Percentiles rank a stretch among this genome's conserved stretches.
phyloP scores from a whole-genome alignment of 2,113 vertebrate species.

The Dasypus novemcinctus region DNA sequence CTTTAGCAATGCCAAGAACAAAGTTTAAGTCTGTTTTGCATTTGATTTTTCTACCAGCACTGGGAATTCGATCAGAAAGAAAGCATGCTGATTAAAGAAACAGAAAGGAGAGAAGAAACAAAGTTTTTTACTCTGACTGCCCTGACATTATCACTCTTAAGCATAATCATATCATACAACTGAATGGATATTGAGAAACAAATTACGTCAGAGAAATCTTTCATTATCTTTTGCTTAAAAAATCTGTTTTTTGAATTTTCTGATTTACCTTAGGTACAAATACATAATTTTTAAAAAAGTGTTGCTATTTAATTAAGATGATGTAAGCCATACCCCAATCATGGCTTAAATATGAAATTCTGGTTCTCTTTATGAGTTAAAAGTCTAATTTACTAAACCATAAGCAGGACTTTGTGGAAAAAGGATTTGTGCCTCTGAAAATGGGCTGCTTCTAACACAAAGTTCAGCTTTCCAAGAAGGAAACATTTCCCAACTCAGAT shows the following conservation, averaged over 20 bases:
- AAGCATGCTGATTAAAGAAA: neutral
- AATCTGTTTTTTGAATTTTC: neutral
- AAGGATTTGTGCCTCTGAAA: neutral
- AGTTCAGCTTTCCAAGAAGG: conserved; percentile 3
- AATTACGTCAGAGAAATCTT: conserved; percentile 13
- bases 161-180: conserved; percentile 20
- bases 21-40: conserved; percentile 29
- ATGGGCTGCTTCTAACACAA: neutral
- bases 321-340: neutral
- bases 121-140: neutral
- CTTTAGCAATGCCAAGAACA: neutral
- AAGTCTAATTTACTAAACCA: neutral
- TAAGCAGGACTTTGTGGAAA: neutral
- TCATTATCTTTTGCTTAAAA: conserved; percentile 30
- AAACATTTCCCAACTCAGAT: neutral
- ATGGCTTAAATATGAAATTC: conserved; percentile 29
- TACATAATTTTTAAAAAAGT: conserved; percentile 11
- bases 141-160: neutral
- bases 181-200: neutral
- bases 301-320: neutral
- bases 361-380: neutral
- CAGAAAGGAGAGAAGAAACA: neutral
- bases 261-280: conserved; percentile 24
- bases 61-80: conserved; percentile 24
- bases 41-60: neutral